Evolutionary conservation across 1,140 invertebrate genomes (phyloP), one percentile per base, ranked within the genome.

Genomic region (Drosophila subpulchrella): DNA sequence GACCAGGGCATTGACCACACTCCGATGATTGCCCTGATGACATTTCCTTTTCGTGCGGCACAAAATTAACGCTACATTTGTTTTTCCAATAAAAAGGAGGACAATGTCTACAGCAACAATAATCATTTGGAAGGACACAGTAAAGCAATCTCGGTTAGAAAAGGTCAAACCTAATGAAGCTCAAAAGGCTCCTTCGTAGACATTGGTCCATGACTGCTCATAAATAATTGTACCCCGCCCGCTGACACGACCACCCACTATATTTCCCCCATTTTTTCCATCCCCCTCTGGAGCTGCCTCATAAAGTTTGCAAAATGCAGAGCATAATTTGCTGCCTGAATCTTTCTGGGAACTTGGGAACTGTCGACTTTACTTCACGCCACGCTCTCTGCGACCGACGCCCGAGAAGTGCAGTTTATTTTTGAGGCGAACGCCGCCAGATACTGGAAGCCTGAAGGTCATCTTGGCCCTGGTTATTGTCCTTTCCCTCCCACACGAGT

Each of bases 151-250:
- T 51, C 13, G 44, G 38, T 17, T 32, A 51, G 63, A 65, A 75
- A 75, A 78, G 75, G 75, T 78, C 65, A 78, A 60, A 75, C 68
- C 81, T 85, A 81, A 82, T 85, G 63, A 81, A 85, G 67, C 81
- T 84, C 50, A 60, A 68, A 71, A 50, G 57, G 72, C 55, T 63
- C 65, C 42, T 46, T 36, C 42, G 51, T 61, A 56, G 61, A 63
- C 54, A 61, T 75, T 61, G 56, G 38, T 48, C 32, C 78, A 70
- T 78, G 82, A 65, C 58, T 72, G 78, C 70, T 72, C 83, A 86
- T 86, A 86, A 86, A 76, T 85, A 71, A 74, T 48, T 59, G 36
- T 44, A n/a, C 53, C 65, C 65, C 62, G 36, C 53, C 60, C 60
- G 58, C 62, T 46, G 15, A 36, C 11, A 20, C 58, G 41, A 32